Percentiles rank a stretch among this genome's conserved stretches.
Conservation (phyloP, 2,888 invertebrate species). For the Callosobruchus maculatus region DNA sequence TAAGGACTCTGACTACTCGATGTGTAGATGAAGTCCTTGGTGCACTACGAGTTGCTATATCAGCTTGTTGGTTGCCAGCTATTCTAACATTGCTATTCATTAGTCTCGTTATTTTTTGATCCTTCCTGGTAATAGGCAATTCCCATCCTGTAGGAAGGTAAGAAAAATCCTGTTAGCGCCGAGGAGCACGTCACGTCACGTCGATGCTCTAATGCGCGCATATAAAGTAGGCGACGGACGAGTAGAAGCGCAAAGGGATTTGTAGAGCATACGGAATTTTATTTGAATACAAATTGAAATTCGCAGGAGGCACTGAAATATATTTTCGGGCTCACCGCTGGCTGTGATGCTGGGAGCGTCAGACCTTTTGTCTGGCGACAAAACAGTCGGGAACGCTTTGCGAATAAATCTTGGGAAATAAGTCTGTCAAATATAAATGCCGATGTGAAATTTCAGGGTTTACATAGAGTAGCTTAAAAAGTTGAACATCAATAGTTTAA, state of each 20-base stretch:
- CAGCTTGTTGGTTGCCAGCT: no score
- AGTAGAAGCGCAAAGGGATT: neutral
- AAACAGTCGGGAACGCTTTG: neutral
- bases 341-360: neutral
- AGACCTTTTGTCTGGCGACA: neutral
- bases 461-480: no score
- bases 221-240: neutral
- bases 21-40: no score
- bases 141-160: neutral
- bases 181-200: neutral
- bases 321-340: neutral
- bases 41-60: no score
- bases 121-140: no score
- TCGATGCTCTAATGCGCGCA: neutral
- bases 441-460: neutral
- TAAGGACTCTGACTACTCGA: no score
- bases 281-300: neutral
- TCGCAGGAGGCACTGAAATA: neutral
- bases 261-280: neutral
- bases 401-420: neutral
- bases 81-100: no score
- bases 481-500: no score
- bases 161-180: neutral
- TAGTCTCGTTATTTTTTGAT: no score
- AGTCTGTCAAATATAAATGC: neutral